These are phyloP conservation scores for Drosophila azteca DNA, from an alignment of 1,140 invertebrate species.

Conservation along the genomic window DNA sequence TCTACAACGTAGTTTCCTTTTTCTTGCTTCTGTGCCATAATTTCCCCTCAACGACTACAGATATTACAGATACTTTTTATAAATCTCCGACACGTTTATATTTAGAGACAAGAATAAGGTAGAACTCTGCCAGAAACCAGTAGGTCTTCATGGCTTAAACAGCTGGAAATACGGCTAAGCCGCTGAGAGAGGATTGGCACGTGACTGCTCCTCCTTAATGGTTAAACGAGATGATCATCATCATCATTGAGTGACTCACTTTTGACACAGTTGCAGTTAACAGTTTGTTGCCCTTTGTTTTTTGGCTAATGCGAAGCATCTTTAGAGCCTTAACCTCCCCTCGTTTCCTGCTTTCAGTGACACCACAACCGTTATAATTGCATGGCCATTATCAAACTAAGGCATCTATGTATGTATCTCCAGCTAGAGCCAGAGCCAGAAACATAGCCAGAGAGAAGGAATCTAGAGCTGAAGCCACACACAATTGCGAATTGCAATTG, in stretches of 20 bases:
- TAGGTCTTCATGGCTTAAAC: too few relatives aligned
- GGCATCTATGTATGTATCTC: constrained; percentile 58
- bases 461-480: constrained; percentile 14
- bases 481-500: constrained; percentile 74
- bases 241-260: constrained; percentile 37
- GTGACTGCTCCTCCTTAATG: constrained; percentile 33
- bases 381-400: constrained; percentile 77
- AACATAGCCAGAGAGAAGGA: too few relatives aligned
- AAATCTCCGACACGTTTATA: too few relatives aligned
- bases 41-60: too few relatives aligned
- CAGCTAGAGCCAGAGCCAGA: constrained; percentile 20
- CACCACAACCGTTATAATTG: constrained; percentile 78
- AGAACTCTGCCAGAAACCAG: too few relatives aligned
- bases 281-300: constrained; percentile 57
- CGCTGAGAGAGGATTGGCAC: constrained; percentile 1
- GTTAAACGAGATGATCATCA: constrained; percentile 22
- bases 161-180: too few relatives aligned
- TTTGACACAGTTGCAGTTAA: constrained; percentile 38
- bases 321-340: constrained; percentile 16
- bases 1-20: too few relatives aligned
- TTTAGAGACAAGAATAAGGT: too few relatives aligned
- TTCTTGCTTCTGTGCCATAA: too few relatives aligned
- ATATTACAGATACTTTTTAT: too few relatives aligned
- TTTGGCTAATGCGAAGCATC: constrained; percentile 25
- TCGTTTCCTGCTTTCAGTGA: constrained; percentile 6